Evolutionary conservation across 2,888 invertebrate species (phyloP).

Genomic region (Chaetoderma sp.): DNA sequence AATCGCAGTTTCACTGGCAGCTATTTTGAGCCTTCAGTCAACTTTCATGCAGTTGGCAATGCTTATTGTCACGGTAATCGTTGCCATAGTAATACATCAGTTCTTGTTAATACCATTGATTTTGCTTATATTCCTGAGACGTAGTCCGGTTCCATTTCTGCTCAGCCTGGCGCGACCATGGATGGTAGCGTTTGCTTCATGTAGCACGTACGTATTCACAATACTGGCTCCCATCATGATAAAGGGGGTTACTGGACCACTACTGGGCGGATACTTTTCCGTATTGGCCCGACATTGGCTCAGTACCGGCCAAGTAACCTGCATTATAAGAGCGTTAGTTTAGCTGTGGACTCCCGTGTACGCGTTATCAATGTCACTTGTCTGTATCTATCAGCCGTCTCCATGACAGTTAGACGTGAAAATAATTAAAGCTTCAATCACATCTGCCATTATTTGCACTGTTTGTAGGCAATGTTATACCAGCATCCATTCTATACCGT

Average conservation of each 20-base stretch:
- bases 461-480: too few relatives aligned
- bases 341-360: too few relatives aligned
- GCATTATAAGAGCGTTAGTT: too few relatives aligned
- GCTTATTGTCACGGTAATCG: constrained; percentile 48
- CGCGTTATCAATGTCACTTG: too few relatives aligned
- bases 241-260: neutral
- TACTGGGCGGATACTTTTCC: too few relatives aligned
- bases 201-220: constrained; percentile 52
- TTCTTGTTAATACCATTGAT: constrained; percentile 48
- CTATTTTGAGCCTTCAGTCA: constrained; percentile 38
- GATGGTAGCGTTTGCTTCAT: constrained; percentile 53
- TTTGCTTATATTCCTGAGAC: constrained; percentile 42
- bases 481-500: too few relatives aligned
- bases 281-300: too few relatives aligned
- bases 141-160: constrained; percentile 49
- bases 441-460: too few relatives aligned
- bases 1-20: constrained; percentile 53
- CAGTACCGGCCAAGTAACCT: too few relatives aligned
- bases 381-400: too few relatives aligned
- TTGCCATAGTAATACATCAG: constrained; percentile 49
- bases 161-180: constrained; percentile 42
- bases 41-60: constrained; percentile 50
- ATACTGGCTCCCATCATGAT: neutral
- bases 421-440: too few relatives aligned
- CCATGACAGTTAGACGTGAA: too few relatives aligned